Evolutionary conservation across 2,113 vertebrate species (phyloP).

Genomic region (Carettochelys insculpta): DNA sequence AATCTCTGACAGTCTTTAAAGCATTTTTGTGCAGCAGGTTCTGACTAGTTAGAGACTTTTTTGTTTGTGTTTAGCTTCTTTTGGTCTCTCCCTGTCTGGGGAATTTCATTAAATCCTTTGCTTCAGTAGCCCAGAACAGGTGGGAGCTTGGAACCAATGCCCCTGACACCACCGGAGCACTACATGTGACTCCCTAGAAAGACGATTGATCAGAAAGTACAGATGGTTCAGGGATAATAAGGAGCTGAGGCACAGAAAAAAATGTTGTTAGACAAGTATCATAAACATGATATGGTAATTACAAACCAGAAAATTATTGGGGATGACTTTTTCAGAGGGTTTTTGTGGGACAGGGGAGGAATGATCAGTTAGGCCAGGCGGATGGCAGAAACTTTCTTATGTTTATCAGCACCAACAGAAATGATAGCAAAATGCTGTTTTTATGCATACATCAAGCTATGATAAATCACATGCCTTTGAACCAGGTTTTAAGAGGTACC

Average conservation of each 20-base stretch:
- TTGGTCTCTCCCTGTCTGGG: neutral
- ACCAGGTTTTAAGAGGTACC: neutral
- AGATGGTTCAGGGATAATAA: neutral
- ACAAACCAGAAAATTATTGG: neutral
- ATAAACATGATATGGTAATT: neutral
- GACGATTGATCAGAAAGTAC: neutral
- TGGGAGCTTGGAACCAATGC: neutral
- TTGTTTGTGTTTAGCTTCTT: neutral
- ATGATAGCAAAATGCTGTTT: neutral
- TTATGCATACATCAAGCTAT: neutral
- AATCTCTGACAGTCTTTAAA: neutral
- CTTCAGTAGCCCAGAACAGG: neutral
- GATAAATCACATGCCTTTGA: neutral
- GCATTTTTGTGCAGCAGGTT: neutral
- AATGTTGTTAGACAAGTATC: neutral
- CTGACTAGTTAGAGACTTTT: neutral
- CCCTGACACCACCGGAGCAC: accelerated
- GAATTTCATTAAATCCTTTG: neutral
- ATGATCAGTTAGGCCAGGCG: neutral
- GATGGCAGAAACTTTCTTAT: neutral
- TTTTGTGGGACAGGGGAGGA: neutral
- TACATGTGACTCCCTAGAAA: neutral
- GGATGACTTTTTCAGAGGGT: neutral
- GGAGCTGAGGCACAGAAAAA: neutral
- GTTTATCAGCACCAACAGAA: neutral